phyloP scores from a whole-genome alignment of 1,140 invertebrate genomes.

The Delia radicum region DNA sequence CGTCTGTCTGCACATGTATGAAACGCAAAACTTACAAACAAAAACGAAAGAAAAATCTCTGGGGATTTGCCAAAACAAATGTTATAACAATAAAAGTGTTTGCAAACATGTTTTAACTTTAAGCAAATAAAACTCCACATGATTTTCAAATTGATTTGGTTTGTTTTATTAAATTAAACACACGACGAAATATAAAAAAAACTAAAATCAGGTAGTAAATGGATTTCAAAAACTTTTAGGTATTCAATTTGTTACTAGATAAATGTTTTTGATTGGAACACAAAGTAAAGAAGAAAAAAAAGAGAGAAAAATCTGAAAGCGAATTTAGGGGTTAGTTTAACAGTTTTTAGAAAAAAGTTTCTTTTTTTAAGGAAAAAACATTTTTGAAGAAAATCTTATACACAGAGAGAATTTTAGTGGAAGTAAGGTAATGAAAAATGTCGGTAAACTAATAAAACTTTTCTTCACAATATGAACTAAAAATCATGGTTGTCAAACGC shows the following conservation, averaged over 20 bases:
- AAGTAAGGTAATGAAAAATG: no score
- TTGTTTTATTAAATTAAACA: neutral
- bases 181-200: neutral
- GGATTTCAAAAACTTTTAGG: neutral
- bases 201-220: neutral
- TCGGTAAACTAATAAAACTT: no score
- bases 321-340: no score
- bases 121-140: constrained; percentile 1
- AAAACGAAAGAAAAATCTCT: neutral
- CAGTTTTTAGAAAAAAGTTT: no score
- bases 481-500: no score
- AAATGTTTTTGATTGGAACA: neutral
- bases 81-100: constrained; percentile 19
- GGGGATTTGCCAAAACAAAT: constrained; percentile 15
- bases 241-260: neutral
- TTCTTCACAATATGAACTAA: no score
- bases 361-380: no score
- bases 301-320: no score
- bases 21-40: neutral
- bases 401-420: no score
- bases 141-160: neutral
- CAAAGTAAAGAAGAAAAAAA: no score
- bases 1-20: neutral
- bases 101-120: constrained; percentile 10
- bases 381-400: no score